phyloP scores from a whole-genome alignment of 2,113 vertebrate genomes.

The Megaleporinus macrocephalus region DNA sequence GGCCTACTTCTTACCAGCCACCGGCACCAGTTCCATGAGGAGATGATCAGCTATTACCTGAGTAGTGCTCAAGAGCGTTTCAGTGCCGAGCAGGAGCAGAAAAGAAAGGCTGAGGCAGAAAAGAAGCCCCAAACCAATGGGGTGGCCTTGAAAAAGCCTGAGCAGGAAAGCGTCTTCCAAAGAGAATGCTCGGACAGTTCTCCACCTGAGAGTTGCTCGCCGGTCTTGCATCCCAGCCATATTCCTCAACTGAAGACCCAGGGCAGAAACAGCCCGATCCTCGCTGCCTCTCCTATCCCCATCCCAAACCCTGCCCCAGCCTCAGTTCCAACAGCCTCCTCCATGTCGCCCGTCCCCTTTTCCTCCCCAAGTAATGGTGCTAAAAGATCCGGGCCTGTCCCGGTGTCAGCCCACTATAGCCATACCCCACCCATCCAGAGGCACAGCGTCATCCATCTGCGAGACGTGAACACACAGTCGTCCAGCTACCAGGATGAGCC shows the following conservation, averaged over 20 bases:
- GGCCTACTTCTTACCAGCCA: slow-evolving; percentile 96
- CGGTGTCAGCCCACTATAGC: slow-evolving; percentile 91
- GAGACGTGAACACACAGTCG: slow-evolving; percentile 87
- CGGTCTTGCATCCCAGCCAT: slow-evolving; percentile 84
- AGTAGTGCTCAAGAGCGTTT: slow-evolving; percentile 96
- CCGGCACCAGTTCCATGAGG: slow-evolving; percentile 97
- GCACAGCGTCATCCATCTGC: slow-evolving; percentile 95
- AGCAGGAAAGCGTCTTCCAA: slow-evolving; percentile 73
- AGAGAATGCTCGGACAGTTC: slow-evolving; percentile 83
- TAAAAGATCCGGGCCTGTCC: slow-evolving; percentile 83
- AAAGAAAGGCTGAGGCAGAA: slow-evolving; percentile 84
- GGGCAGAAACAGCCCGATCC: slow-evolving; percentile 86
- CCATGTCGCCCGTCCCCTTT: slow-evolving; percentile 73
- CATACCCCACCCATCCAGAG: slow-evolving; percentile 91
- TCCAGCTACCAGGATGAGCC: slow-evolving; percentile 87
- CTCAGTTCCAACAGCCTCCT: slow-evolving; percentile 47
- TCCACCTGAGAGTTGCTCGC: slow-evolving; percentile 87
- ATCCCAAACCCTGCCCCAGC: slow-evolving; percentile 60
- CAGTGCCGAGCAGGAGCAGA: slow-evolving; percentile 94
- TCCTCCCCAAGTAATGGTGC: slow-evolving; percentile 84
- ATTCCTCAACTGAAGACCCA: slow-evolving; percentile 86
- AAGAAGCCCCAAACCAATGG: slow-evolving; percentile 73
- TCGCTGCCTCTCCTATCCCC: slow-evolving; percentile 60
- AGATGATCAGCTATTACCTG: slow-evolving; percentile 98
- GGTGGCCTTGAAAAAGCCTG: slow-evolving; percentile 69